A percentile compares a stretch with the other conserved stretches of the same genome.
Evolutionary conservation across 1,140 invertebrate genomes (phyloP).

Genomic region (Asobara japonica): DNA sequence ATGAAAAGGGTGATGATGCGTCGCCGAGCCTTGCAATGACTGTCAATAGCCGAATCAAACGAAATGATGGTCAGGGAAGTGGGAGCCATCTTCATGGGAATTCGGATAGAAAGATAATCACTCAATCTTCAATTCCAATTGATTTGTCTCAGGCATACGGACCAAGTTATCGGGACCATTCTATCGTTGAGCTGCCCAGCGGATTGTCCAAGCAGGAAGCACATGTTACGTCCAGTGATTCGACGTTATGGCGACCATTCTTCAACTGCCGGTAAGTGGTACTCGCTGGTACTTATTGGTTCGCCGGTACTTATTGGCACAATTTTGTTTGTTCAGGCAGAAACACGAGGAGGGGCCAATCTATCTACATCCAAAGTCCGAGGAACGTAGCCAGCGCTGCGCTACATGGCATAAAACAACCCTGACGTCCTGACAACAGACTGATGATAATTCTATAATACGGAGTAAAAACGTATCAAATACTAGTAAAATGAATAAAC

Average conservation of each 20-base stretch:
- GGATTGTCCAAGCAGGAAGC: neutral
- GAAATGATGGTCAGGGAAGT: neutral
- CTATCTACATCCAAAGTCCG: neutral
- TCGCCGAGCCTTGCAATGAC: neutral
- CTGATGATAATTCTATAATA: neutral
- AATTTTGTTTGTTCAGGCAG: neutral
- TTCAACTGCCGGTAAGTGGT: neutral
- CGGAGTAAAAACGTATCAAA: neutral
- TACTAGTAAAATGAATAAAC: slow-evolving; percentile 1
- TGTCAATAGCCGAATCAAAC: neutral
- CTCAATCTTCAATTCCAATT: neutral
- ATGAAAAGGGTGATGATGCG: neutral
- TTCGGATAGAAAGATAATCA: neutral
- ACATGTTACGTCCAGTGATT: neutral
- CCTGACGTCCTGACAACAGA: neutral
- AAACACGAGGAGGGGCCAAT: neutral
- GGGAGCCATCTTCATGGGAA: neutral
- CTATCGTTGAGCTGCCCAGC: neutral
- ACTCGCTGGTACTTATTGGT: neutral
- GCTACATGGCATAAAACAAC: neutral
- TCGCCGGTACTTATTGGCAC: neutral
- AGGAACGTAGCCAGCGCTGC: neutral
- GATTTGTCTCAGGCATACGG: neutral
- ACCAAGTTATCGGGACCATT: neutral
- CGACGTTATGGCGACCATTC: neutral